Base-by-base conservation (phyloP, 2,797 vertebrate genomes). In the Rhinatrema bivittatum region DNA sequence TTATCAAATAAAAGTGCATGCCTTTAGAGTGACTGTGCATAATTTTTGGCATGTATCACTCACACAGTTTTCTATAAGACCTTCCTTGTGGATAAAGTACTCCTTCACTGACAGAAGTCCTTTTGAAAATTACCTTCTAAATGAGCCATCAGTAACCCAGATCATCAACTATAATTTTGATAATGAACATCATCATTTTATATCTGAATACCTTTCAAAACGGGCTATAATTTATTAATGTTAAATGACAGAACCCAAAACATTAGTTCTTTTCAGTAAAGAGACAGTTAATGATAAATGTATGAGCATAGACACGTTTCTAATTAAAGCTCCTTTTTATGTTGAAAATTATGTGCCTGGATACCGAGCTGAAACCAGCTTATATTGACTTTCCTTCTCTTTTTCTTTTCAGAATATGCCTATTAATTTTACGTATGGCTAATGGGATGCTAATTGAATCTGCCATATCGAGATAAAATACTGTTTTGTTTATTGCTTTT, bases 171-270 rank as follows among this genome's bases (percentile, higher is more conserved):
- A 76, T 60, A 67, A 74, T 78, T 75, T 71, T 59, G 57, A 45
- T 57, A 75, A 78, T 51, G 53, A 76, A 73, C 55, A 65, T 68
- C 50, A 56, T 44, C 27, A 59, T 67, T 79, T 73, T 72, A 69
- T 68, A 68, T 75, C 64, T 60, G 70, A 78, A 81, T 71, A 55
- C 50, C 41, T 75, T 54, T 42, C 53, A 65, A 85, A 82, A 82
- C 79, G n/a, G 58, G 52, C 61, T 48, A 51, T 48, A 67, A 78
- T 82, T 78, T 81, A 72, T 85, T 79, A 76, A 62, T 31, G 76
- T 78, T 79, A 74, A 65, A 71, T 82, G 74, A 80, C 65, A 68
- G 60, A 36, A 38, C 28, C 65, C 33, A 43, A 32, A 67, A 74
- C 74, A 65, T 81, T 72, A 72, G 60, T 78, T 60, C 32, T 38